Conservation (phyloP, 2,888 invertebrate species). For the Drosophila austrosaltans region DNA sequence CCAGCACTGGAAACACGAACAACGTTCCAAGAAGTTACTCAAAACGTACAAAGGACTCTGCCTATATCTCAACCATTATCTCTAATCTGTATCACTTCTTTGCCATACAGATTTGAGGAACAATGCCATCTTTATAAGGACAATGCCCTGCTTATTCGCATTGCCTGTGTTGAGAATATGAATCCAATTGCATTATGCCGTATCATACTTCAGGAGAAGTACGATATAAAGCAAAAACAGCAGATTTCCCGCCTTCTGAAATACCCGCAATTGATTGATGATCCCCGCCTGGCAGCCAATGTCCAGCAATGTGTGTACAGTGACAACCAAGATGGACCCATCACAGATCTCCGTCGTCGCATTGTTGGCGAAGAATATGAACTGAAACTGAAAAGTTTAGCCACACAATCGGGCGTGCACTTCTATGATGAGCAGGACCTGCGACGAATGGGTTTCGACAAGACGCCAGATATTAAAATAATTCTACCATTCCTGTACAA, state of each 20-base stretch:
- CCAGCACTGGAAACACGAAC: conserved; percentile 86
- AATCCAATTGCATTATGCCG: conserved; percentile 80
- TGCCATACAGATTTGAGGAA: conserved; percentile 65
- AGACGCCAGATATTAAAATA: conserved; percentile 96
- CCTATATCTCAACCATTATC: not conserved
- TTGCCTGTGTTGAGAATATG: conserved; percentile 70
- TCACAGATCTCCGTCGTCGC: conserved; percentile 91
- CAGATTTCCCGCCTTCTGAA: conserved; percentile 77
- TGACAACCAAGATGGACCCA: conserved; percentile 93
- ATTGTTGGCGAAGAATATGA: conserved; percentile 94
- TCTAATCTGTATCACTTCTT: not conserved
- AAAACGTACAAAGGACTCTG: conserved; percentile 68
- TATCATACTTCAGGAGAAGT: conserved; percentile 78
- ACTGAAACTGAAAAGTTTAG: conserved; percentile 84
- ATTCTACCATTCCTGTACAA: conserved; percentile 94
- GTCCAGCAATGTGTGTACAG: conserved; percentile 88
- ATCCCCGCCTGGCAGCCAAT: conserved; percentile 77
- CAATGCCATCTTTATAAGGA: conserved; percentile 47
- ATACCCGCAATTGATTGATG: conserved; percentile 79
- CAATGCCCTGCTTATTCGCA: conserved; percentile 69
- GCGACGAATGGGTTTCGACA: conserved; percentile 93
- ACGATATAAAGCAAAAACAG: conserved; percentile 66
- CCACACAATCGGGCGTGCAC: conserved; percentile 85
- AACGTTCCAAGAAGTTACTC: conserved; percentile 85
- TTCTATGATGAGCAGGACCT: conserved; percentile 91